phyloP scores from a whole-genome alignment of 2,888 invertebrate species.

The Coleophora flavipennella region DNA sequence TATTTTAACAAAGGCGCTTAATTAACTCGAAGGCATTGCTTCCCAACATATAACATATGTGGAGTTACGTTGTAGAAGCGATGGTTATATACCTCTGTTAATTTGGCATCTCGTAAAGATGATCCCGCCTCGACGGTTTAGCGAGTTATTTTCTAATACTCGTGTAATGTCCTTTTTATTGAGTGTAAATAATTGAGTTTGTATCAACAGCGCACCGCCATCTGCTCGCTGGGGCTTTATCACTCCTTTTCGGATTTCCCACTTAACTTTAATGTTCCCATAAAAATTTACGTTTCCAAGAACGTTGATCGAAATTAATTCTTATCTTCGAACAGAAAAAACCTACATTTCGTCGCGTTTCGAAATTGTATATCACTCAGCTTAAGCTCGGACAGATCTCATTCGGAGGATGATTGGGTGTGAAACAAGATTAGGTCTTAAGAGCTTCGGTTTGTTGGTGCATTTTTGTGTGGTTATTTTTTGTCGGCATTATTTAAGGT shows the following conservation, averaged over 20 bases:
- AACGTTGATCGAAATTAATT: slow-evolving; percentile 26
- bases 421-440: slow-evolving; percentile 38
- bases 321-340: slow-evolving; percentile 27
- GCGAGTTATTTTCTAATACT: slow-evolving; percentile 61
- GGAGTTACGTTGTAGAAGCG: slow-evolving; percentile 4
- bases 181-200: slow-evolving; percentile 72
- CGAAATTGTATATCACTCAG: slow-evolving; percentile 43
- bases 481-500: slow-evolving; percentile 23
- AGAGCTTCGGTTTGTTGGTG: slow-evolving; percentile 23
- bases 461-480: slow-evolving; percentile 35
- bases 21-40: slow-evolving; percentile 13
- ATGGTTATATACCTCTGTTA: slow-evolving; percentile 12
- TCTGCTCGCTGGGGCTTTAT: slow-evolving; percentile 56
- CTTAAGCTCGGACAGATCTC: slow-evolving; percentile 44
- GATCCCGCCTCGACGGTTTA: slow-evolving; percentile 36
- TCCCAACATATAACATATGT: slow-evolving; percentile 4
- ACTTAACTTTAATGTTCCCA: slow-evolving; percentile 67
- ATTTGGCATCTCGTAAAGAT: slow-evolving; percentile 40
- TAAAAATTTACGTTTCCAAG: slow-evolving; percentile 55
- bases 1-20: slow-evolving; percentile 11
- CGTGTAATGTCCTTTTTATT: slow-evolving; percentile 69
- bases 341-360: slow-evolving; percentile 25
- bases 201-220: slow-evolving; percentile 61
- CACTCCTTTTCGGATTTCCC: slow-evolving; percentile 69
- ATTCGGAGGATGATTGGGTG: slow-evolving; percentile 32